Conservation (phyloP, 2,113 vertebrate species). For the Nesospiza acunhae region DNA sequence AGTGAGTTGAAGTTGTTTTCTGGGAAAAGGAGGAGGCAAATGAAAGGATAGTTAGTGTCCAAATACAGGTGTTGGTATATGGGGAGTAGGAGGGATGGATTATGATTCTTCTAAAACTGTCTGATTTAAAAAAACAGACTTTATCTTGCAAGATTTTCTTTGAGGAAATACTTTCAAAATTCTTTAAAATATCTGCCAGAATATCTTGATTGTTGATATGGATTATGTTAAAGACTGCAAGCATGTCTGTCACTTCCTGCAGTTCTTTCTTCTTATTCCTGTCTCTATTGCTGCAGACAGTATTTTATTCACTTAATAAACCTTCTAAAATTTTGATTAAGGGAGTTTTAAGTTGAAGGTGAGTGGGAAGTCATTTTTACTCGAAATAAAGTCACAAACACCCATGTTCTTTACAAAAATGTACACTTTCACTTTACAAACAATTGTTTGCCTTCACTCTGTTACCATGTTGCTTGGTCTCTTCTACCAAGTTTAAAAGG, state of each 20-base stretch:
- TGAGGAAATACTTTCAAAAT: background rate
- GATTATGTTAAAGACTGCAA: background rate
- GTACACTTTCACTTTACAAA: background rate
- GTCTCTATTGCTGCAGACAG: background rate
- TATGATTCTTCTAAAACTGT: background rate
- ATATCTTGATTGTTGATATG: background rate
- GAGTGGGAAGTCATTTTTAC: background rate
- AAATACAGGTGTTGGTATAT: background rate
- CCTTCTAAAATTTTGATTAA: background rate
- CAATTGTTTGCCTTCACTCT: background rate
- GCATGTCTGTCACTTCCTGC: background rate
- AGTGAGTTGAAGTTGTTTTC: background rate
- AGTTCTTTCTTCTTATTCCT: background rate
- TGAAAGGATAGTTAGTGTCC: background rate
- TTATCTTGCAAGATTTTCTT: background rate
- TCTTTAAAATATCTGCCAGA: background rate
- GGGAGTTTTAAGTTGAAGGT: background rate
- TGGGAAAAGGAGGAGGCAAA: background rate
- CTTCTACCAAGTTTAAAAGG: background rate
- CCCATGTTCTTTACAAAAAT: background rate
- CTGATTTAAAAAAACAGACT: background rate
- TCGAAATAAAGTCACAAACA: background rate
- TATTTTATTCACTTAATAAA: background rate
- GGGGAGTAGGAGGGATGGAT: background rate
- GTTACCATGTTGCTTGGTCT: background rate